Conservation (phyloP, 1,140 invertebrate genomes). For the Holotrichia oblita region DNA sequence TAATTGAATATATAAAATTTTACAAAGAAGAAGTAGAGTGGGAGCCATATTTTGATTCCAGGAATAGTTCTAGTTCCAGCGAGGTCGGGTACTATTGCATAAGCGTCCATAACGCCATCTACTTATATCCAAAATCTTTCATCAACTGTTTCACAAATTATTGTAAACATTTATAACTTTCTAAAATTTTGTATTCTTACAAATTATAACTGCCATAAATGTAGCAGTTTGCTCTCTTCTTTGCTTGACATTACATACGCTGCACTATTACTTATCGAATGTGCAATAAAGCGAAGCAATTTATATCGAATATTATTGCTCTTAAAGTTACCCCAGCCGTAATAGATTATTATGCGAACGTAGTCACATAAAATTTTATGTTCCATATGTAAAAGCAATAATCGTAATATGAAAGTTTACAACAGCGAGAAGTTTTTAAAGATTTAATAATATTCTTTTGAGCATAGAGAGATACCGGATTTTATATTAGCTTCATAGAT, state of each 20-base stretch:
- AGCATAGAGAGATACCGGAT: not conserved
- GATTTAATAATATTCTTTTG: slow-evolving; percentile 16
- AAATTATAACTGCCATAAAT: not conserved
- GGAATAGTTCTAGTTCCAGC: too few species aligned
- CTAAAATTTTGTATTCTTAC: too few species aligned
- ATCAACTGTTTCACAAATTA: too few species aligned
- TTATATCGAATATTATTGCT: slow-evolving; percentile 20
- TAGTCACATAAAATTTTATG: slow-evolving; percentile 18
- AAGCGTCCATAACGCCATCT: too few species aligned
- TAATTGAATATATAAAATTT: too few species aligned
- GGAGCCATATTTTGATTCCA: too few species aligned
- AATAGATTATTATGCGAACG: slow-evolving; percentile 19
- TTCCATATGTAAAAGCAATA: slow-evolving; percentile 26
- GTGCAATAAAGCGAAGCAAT: not conserved
- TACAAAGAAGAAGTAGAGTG: too few species aligned
- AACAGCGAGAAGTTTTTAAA: not conserved
- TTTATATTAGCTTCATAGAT: not conserved
- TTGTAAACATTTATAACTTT: too few species aligned
- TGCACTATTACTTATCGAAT: not conserved
- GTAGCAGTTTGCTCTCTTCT: not conserved
- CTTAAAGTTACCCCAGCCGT: not conserved
- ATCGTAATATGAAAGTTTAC: slow-evolving; percentile 30
- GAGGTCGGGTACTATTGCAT: too few species aligned
- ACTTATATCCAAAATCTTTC: too few species aligned
- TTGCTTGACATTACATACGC: not conserved